Evolutionary conservation across 2,113 vertebrate species (phyloP).

Genomic region (Lynx canadensis): DNA sequence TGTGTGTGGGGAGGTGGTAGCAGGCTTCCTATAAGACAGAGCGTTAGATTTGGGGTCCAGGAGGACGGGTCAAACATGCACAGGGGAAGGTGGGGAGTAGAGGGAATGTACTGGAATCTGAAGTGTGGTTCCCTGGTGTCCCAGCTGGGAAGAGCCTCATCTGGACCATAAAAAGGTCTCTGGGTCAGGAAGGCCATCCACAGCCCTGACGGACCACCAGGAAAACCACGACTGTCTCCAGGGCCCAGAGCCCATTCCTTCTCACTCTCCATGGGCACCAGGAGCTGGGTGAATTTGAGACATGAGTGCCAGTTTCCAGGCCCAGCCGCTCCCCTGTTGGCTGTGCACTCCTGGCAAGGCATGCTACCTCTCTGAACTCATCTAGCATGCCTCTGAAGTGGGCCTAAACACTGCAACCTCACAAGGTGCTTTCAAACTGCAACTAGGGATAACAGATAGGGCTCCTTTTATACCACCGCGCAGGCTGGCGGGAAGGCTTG

Average conservation of each 20-base stretch:
- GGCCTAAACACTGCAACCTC: background rate
- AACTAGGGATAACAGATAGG: background rate
- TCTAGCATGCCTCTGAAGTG: background rate
- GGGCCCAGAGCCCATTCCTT: background rate
- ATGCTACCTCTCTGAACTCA: background rate
- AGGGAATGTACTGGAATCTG: background rate
- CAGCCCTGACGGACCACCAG: background rate
- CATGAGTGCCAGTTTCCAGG: background rate
- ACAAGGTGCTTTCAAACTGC: background rate
- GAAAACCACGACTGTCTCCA: background rate
- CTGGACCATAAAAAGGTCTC: background rate
- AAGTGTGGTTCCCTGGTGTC: background rate
- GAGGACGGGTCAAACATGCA: too few species aligned
- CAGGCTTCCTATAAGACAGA: background rate
- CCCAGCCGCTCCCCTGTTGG: background rate
- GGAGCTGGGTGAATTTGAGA: background rate
- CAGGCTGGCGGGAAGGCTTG: accelerated
- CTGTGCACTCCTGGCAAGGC: background rate
- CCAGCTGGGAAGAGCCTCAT: background rate
- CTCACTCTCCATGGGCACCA: background rate
- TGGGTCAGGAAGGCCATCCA: background rate
- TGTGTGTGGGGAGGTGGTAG: accelerated
- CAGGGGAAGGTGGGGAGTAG: background rate
- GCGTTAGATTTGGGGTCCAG: background rate
- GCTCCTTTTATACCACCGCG: background rate